Evolutionary conservation across 2,797 vertebrate species (phyloP).

Genomic region (Propithecus deckenii): DNA sequence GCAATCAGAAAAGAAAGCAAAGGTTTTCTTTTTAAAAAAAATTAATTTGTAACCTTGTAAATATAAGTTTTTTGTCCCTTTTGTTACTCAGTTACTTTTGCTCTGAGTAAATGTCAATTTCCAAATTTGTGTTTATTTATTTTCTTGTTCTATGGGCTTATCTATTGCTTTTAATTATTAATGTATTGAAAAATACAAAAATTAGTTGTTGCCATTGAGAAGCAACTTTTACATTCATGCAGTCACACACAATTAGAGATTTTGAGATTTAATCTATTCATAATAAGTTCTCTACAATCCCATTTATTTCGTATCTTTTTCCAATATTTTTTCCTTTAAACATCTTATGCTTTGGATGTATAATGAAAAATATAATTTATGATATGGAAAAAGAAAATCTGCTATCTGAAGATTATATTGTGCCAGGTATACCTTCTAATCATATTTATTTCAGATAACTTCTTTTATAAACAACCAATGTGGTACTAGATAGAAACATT

Average conservation of each 20-base stretch:
- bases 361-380: background rate
- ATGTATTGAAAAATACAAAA: background rate
- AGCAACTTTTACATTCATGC: background rate
- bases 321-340: background rate
- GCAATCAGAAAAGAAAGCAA: background rate
- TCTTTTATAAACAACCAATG: background rate
- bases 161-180: background rate
- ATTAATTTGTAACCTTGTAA: background rate
- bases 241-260: background rate
- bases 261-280: background rate
- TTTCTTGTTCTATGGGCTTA: background rate
- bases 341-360: background rate
- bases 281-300: background rate
- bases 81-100: background rate
- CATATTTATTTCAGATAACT: background rate
- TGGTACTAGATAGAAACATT: constrained; percentile 46
- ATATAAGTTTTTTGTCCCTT: background rate
- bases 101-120: background rate
- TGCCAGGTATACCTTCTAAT: background rate
- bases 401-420: background rate
- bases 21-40: background rate
- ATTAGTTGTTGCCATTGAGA: constrained; percentile 23
- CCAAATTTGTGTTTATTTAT: background rate
- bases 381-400: background rate
- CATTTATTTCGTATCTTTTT: background rate